These are phyloP conservation scores for Brachionus paranguensis DNA, from an alignment of 1,140 invertebrate species.

Conservation along the genomic window DNA sequence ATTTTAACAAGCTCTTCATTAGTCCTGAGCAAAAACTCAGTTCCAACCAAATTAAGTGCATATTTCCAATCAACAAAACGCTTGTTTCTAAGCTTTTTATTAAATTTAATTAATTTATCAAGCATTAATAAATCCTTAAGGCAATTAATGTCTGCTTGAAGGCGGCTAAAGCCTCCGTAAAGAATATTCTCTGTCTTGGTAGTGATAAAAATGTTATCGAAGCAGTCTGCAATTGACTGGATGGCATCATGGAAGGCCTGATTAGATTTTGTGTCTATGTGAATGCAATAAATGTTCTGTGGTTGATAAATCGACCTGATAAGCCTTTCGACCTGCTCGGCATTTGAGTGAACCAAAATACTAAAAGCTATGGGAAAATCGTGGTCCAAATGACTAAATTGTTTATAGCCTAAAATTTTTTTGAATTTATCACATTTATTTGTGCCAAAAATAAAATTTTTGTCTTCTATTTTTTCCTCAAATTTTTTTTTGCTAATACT, in stretches of 20 bases:
- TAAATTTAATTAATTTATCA: not conserved
- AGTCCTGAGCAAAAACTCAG: slow-evolving; percentile 46
- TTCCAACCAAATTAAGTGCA: slow-evolving; percentile 48
- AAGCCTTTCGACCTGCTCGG: slow-evolving; percentile 46
- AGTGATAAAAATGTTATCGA: slow-evolving; percentile 47
- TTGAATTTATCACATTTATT: not conserved
- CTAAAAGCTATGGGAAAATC: slow-evolving; percentile 44
- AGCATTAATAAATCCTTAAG: slow-evolving; percentile 41
- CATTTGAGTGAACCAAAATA: slow-evolving; percentile 46
- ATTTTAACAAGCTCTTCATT: slow-evolving; percentile 41
- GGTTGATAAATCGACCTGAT: slow-evolving; percentile 48
- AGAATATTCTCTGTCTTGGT: slow-evolving; percentile 31
- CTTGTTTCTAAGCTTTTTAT: not conserved
- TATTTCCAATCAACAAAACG: slow-evolving; percentile 45
- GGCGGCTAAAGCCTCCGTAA: slow-evolving; percentile 40
- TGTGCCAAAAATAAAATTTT: not conserved
- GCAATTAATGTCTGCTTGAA: slow-evolving; percentile 43
- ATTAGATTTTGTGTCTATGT: slow-evolving; percentile 45
- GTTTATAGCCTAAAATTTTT: not conserved
- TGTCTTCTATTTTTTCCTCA: not conserved
- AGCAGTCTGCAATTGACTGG: slow-evolving; percentile 43
- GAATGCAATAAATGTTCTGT: slow-evolving; percentile 51
- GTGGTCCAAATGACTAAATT: no score
- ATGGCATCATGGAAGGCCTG: slow-evolving; percentile 41
- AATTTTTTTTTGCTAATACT: not conserved